Evolutionary conservation across 1,140 invertebrate genomes (phyloP).

Genomic region (Achroia grisella): DNA sequence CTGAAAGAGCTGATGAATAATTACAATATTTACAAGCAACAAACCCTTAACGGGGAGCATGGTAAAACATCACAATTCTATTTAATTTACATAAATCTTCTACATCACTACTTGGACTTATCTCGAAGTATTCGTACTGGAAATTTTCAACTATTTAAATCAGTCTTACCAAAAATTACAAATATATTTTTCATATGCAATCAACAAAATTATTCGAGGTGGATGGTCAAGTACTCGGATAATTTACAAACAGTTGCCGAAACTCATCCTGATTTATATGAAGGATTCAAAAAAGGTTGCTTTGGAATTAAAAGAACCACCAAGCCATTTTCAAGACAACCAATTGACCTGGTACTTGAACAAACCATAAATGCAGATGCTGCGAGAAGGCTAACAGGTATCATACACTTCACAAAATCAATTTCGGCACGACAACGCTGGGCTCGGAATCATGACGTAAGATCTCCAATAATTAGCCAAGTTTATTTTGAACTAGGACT

Average conservation of each 20-base stretch:
- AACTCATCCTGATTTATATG: constrained; percentile 16
- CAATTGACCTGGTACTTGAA: constrained; percentile 29
- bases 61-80: constrained; percentile 33
- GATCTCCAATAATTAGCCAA: constrained; percentile 16
- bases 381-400: constrained; percentile 21
- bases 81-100: constrained; percentile 31
- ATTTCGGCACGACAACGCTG: constrained; percentile 27
- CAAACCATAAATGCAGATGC: constrained; percentile 37
- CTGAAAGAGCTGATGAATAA: constrained; percentile 13
- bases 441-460: constrained; percentile 10
- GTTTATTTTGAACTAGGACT: constrained; percentile 7
- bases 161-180: constrained; percentile 27
- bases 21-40: constrained; percentile 13
- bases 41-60: constrained; percentile 16
- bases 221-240: constrained; percentile 22
- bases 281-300: constrained; percentile 13
- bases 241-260: constrained; percentile 25
- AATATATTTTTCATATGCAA: constrained; percentile 44
- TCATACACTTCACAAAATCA: constrained; percentile 28
- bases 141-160: constrained; percentile 30
- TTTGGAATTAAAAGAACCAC: constrained; percentile 28
- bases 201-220: constrained; percentile 46
- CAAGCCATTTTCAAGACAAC: constrained; percentile 34
- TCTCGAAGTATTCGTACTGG: constrained; percentile 25
- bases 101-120: constrained; percentile 27